Evolutionary conservation across 2,797 vertebrate genomes (phyloP).

Genomic region (Cyprinodon diabolis): DNA sequence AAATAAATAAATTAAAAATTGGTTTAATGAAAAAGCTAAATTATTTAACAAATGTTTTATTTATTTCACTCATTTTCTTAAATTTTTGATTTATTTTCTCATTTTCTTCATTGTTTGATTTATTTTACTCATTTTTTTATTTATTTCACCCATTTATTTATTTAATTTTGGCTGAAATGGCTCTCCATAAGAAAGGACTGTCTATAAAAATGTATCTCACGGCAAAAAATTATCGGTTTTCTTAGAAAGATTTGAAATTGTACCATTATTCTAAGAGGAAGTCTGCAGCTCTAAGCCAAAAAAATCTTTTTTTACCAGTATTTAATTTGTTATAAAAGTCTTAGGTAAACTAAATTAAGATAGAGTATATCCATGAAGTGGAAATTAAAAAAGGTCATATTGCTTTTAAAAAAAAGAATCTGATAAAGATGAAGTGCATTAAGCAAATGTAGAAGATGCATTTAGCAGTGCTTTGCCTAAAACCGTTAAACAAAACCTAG

Average conservation of each 20-base stretch:
- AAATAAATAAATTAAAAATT: too few relatives aligned
- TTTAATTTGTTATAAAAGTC: not conserved
- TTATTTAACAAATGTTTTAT: too few relatives aligned
- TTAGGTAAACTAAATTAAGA: not conserved
- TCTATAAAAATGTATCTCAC: not conserved
- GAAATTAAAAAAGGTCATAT: not conserved
- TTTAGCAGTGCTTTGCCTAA: not conserved
- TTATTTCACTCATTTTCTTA: too few relatives aligned
- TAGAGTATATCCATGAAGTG: not conserved
- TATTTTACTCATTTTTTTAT: too few relatives aligned
- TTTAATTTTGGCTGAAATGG: too few relatives aligned
- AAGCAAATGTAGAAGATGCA: not conserved
- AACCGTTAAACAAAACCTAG: not conserved
- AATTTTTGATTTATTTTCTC: too few relatives aligned
- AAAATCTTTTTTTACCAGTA: not conserved
- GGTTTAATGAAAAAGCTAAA: too few relatives aligned
- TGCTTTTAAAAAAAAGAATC: too few relatives aligned
- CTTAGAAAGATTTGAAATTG: not conserved
- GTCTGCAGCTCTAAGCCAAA: not conserved
- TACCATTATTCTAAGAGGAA: not conserved
- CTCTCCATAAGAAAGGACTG: not conserved
- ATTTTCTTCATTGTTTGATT: too few relatives aligned
- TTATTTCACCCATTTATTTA: too few relatives aligned
- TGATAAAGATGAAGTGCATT: too few relatives aligned
- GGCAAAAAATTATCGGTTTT: not conserved